Base-by-base conservation (phyloP, 2,113 vertebrate species). In the Montifringilla adamsi region DNA sequence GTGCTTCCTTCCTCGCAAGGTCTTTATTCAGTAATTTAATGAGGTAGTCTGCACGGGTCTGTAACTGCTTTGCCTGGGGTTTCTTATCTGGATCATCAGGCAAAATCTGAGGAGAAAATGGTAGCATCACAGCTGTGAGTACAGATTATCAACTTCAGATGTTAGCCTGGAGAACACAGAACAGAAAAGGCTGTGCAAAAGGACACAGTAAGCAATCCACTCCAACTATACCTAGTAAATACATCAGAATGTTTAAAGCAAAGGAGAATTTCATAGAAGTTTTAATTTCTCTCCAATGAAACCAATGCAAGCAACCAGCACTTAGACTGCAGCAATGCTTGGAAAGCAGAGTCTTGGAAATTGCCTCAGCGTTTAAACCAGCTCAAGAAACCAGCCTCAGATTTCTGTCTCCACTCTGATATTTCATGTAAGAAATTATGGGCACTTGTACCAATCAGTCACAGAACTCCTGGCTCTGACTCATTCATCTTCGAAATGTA, bases 51-150 rank as follows among this genome's bases (percentile, higher is more conserved):
- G 99, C 99, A 97, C 99, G 98, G 30, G 99, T 99, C 97, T 99
- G 99, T 52, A 99, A 97, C 95, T 99, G 99, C 93, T 99, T 99
- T 15, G 99, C 99, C 97, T 99, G 99, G 58, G 99, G 99, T 91
- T 99, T 99, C 97, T 99, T 99, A 98, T 99, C 99, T 66, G 99
- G 99, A 97, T 99, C 99, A 87, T 99, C 99, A 92, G 99, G 99
- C 77, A 99, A 97, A 95, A 99, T 99, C 99, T 99, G 96, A 93
- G 93, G 63, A 91, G 66, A 75, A 90, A 94, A 87, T 7, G 22
- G 47, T 2, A 85, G 33, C 37, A 64, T 31, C 44, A 88, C 24
- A 84, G 30, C 10, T 59, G 1, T 80, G 6, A 88, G 28, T 11
- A 86, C 2, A 3, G 28, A 58, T 22, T 44, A 78, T 14, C 18